Percentiles rank a stretch among this genome's conserved stretches.
phyloP scores from a whole-genome alignment of 1,140 invertebrate species.

The Pseudomyrmex gracilis region DNA sequence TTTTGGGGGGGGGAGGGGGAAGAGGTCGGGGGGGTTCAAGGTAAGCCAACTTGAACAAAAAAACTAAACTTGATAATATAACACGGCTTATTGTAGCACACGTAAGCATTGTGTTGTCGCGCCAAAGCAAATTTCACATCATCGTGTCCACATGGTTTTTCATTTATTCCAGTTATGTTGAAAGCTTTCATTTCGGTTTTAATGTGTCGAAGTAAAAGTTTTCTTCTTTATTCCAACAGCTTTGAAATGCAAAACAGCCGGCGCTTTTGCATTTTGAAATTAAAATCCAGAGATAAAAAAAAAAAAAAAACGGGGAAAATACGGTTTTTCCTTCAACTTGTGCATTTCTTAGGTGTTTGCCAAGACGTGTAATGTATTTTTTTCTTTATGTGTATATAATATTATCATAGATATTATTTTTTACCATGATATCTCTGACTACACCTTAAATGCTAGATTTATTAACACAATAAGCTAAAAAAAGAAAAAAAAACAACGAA shows the following conservation, averaged over 20 bases:
- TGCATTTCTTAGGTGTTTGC: background rate
- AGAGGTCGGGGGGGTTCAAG: too few species aligned
- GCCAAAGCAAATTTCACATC: background rate
- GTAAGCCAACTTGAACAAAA: background rate
- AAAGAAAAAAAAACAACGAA: background rate
- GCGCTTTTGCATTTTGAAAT: background rate
- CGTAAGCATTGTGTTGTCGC: background rate
- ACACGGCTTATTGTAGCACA: background rate
- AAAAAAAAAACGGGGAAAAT: background rate
- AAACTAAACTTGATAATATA: background rate
- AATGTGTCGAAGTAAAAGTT: background rate
- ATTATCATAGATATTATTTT: conserved; percentile 9
- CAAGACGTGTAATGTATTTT: background rate
- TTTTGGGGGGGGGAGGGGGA: too few species aligned
- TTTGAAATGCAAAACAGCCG: background rate
- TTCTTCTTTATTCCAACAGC: background rate
- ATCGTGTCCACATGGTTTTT: background rate
- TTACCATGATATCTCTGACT: background rate
- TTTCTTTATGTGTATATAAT: background rate
- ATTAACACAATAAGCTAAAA: background rate
- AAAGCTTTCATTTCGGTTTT: background rate
- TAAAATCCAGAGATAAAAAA: background rate
- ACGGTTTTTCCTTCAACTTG: conserved; percentile 5
- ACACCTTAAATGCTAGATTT: background rate
- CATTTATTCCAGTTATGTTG: background rate